Conservation (phyloP, 2,113 vertebrate species). For the Psephotus haematonotus region DNA sequence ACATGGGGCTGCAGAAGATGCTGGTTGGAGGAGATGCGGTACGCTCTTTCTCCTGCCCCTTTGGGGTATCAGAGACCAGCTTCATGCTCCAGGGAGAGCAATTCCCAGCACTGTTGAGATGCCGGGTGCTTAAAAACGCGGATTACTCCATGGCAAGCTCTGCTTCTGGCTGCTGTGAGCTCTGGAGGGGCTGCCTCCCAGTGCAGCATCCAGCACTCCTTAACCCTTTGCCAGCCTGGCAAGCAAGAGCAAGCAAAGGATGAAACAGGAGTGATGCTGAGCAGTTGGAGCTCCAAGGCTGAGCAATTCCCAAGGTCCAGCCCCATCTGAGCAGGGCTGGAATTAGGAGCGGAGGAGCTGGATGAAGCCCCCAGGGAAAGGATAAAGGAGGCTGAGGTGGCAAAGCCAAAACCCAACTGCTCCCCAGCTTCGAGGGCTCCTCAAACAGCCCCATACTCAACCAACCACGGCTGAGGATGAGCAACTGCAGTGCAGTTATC, state of each 20-base stretch:
- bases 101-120: not conserved
- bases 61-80: not conserved
- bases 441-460: not conserved
- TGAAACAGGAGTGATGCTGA: not conserved
- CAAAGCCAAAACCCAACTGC: not conserved
- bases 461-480: accelerated
- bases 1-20: not conserved
- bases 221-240: not conserved
- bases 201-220: not conserved
- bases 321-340: not conserved
- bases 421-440: not conserved
- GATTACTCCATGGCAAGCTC: not conserved
- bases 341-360: not conserved
- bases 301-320: not conserved
- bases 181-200: not conserved
- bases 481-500: accelerated
- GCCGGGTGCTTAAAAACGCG: not conserved
- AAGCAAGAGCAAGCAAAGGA: not conserved
- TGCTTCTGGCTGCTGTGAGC: not conserved
- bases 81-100: not conserved
- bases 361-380: not conserved
- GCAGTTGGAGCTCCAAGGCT: not conserved
- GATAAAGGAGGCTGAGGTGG: not conserved
- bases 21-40: not conserved
- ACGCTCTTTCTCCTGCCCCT: accelerated